phyloP scores from a whole-genome alignment of 2,113 vertebrate genomes.

The Ceuthmochares aereus region DNA sequence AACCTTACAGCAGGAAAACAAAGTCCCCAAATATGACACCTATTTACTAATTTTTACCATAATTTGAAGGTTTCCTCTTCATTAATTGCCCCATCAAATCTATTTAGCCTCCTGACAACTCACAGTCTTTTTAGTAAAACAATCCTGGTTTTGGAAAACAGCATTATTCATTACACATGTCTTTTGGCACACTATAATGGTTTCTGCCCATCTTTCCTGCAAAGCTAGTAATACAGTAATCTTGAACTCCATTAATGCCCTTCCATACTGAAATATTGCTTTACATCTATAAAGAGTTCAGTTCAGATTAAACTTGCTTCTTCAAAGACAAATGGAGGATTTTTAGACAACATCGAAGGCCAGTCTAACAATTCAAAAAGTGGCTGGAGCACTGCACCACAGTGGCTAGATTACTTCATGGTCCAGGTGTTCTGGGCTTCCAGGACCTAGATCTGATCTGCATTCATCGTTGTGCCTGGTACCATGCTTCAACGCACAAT shows the following conservation, averaged over 20 bases:
- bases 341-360: neutral
- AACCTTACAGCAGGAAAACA: neutral
- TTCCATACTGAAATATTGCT: neutral
- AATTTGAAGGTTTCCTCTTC: neutral
- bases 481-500: neutral
- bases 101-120: neutral
- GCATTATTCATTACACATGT: neutral
- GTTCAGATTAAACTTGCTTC: neutral
- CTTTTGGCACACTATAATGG: neutral
- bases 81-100: neutral
- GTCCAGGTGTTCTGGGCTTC: neutral
- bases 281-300: neutral
- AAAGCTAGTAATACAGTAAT: neutral
- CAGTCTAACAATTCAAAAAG: neutral
- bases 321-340: neutral
- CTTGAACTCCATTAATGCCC: neutral
- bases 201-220: neutral
- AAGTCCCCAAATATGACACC: neutral
- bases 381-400: rapidly evolving
- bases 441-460: neutral
- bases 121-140: neutral
- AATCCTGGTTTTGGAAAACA: neutral
- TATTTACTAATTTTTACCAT: neutral
- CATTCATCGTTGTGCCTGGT: neutral
- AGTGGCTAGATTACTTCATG: neutral